Percentiles rank a stretch among this genome's conserved stretches.
These are phyloP conservation scores for Drosophila seclusa DNA, from an alignment of 2,888 invertebrate species.

Conservation along the genomic window DNA sequence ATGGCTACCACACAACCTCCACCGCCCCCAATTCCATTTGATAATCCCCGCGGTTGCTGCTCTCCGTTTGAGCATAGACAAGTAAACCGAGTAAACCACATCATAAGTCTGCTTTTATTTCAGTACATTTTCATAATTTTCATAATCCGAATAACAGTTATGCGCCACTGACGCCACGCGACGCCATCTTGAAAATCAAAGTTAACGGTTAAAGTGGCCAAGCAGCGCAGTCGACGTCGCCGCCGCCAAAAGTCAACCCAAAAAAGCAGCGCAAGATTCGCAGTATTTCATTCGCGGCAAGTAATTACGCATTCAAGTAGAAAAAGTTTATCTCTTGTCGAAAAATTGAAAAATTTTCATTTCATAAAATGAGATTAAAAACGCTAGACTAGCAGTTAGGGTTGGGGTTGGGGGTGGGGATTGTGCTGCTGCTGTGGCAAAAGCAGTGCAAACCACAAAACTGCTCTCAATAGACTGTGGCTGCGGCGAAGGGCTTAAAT, in stretches of 20 bases:
- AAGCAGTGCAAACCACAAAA: slow-evolving; percentile 67
- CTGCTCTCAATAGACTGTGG: slow-evolving; percentile 51
- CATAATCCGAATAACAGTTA: slow-evolving; percentile 77
- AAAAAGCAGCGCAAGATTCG: slow-evolving; percentile 48
- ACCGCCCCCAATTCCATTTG: neutral
- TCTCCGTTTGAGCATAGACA: slow-evolving; percentile 18
- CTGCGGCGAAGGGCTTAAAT: slow-evolving; percentile 71
- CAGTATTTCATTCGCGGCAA: slow-evolving; percentile 67
- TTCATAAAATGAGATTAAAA: slow-evolving; percentile 81
- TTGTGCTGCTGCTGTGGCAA: slow-evolving; percentile 23
- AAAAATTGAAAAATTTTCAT: slow-evolving; percentile 80
- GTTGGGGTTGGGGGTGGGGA: neutral
- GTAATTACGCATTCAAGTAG: slow-evolving; percentile 80
- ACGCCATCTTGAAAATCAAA: slow-evolving; percentile 75
- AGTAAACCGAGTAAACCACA: slow-evolving; percentile 69
- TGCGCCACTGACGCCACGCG: slow-evolving; percentile 50
- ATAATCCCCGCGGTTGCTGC: neutral
- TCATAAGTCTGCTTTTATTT: slow-evolving; percentile 66
- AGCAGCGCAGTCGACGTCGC: slow-evolving; percentile 13
- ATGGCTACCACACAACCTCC: neutral
- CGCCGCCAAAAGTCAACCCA: slow-evolving; percentile 51
- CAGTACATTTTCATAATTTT: slow-evolving; percentile 70
- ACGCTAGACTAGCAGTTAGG: slow-evolving; percentile 27
- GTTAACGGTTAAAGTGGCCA: slow-evolving; percentile 66
- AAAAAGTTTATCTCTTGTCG: slow-evolving; percentile 80